Evolutionary conservation across 2,888 invertebrate species (phyloP), one percentile per base, ranked within the genome.

Genomic region (Unio pictorum): DNA sequence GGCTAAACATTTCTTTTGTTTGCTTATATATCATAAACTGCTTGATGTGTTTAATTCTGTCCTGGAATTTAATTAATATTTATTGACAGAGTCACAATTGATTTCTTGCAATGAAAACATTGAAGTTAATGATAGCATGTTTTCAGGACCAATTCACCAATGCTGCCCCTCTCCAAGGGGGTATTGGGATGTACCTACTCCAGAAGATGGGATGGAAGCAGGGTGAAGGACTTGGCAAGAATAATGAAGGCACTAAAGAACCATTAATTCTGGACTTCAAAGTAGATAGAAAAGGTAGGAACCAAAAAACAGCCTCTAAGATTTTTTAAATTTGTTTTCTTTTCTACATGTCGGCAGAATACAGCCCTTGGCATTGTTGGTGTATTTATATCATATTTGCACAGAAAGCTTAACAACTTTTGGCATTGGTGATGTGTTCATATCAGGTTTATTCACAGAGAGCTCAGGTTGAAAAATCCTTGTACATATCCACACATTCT

Each of bases 161-260:
- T 18, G 96, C 97, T n/a, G 94, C 95, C 71, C 97, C 97, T 0
- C 95, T 98, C 2, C 94, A 94, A 64, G 95, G 97, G 68, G 98
- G 98, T 18, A 96, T 98, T 94, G 99, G 99, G 30, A 96, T 97
- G 96, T 94, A 95, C 82, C 93, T 99, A 75, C 93, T 99, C 63
- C 96, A 97, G 92, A 98, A 98, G 92, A 98, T 99, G 98, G 99
- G 99, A 61, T 99, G 99, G 99, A 94, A 94, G 78, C 97, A 97
- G 0, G 99, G 99, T 0, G 96, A 96, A 90, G 99, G 99, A 45
- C 92, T 99, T 66, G 99, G 99, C 57, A 98, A 97, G 89, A 95
- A 97, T 87, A 96, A 96, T 87, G 95, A 96, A 66, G 99, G 99
- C 0, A 93, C 95, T 0, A 91, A 96, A 28, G 96, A 96, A 87